A percentile compares a stretch with the other conserved stretches of the same genome.
Evolutionary conservation across 1,140 invertebrate species (phyloP).

Genomic region (Penaeus indicus): DNA sequence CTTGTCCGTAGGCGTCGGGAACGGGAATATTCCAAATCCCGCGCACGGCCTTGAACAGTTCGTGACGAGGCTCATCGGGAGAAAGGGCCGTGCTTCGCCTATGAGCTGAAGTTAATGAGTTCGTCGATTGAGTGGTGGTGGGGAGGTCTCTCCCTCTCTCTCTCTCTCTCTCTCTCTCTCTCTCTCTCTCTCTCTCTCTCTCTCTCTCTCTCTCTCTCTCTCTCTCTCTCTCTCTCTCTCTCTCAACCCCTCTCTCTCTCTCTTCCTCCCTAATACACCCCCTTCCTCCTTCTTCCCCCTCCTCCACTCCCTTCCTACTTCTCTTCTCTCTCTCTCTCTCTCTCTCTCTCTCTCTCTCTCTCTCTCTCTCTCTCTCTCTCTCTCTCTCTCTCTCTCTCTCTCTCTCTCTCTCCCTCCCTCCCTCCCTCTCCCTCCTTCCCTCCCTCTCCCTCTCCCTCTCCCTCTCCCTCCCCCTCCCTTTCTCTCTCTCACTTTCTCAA

Average conservation of each 20-base stretch:
- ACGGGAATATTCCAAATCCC: no score
- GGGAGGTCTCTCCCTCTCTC: no score
- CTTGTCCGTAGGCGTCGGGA: no score
- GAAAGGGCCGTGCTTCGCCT: no score
- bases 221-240: constrained; percentile 19
- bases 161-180: no score
- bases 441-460: background rate
- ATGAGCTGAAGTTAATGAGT: no score
- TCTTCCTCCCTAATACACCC: background rate
- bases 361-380: background rate
- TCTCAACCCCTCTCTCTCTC: constrained; percentile 24
- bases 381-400: background rate
- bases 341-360: background rate
- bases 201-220: background rate
- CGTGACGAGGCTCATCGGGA: no score
- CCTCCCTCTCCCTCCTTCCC: background rate
- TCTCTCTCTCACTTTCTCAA: background rate
- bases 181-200: no score
- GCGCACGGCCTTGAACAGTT: no score
- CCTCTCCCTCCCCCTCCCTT: background rate
- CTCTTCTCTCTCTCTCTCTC: background rate
- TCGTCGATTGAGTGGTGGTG: no score
- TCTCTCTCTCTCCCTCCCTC: background rate
- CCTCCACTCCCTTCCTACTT: background rate
- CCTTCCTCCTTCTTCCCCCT: no score